Conservation (phyloP, 37 sponge, comb jelly and placozoan genomes). For the Geodia barretti region DNA sequence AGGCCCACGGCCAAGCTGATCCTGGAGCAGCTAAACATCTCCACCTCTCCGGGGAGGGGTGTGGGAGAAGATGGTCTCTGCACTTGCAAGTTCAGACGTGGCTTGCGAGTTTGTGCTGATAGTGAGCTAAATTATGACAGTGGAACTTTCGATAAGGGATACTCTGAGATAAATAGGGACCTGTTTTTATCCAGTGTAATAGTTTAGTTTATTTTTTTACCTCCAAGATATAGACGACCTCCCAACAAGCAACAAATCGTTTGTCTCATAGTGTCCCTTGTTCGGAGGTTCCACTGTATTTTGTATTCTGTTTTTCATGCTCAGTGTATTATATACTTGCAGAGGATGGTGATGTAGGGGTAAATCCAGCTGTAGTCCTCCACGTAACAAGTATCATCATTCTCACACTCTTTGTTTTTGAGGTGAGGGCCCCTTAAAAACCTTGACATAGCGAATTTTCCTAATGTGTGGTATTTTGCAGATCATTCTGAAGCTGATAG, state of each 20-base stretch:
- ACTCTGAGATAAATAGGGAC: too few species aligned
- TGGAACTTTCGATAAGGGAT: too few species aligned
- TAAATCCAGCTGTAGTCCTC: conserved; percentile 71
- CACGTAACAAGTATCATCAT: conserved; percentile 68
- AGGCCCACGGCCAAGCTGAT: conserved; percentile 45
- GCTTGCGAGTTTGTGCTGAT: conserved; percentile 22
- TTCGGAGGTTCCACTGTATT: too few species aligned
- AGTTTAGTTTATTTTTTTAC: too few species aligned
- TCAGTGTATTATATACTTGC: not conserved
- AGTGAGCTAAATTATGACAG: too few species aligned
- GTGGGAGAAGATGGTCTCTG: conserved; percentile 26
- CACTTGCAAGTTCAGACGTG: conserved; percentile 35
- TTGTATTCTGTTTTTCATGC: too few species aligned
- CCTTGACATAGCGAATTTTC: not conserved
- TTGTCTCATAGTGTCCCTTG: conserved; percentile 28
- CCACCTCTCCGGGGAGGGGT: not conserved
- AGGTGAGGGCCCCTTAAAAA: conserved; percentile 35
- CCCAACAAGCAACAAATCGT: too few species aligned
- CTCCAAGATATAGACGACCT: too few species aligned
- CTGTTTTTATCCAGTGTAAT: too few species aligned
- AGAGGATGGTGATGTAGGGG: conserved; percentile 39
- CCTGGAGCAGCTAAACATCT: conserved; percentile 27
- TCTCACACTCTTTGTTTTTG: conserved; percentile 74
- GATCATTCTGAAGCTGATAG: conserved; percentile 74
- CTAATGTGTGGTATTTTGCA: conserved; percentile 20